phyloP scores from a whole-genome alignment of 2,888 invertebrate species.

The Dasysyrphus tricinctus region DNA sequence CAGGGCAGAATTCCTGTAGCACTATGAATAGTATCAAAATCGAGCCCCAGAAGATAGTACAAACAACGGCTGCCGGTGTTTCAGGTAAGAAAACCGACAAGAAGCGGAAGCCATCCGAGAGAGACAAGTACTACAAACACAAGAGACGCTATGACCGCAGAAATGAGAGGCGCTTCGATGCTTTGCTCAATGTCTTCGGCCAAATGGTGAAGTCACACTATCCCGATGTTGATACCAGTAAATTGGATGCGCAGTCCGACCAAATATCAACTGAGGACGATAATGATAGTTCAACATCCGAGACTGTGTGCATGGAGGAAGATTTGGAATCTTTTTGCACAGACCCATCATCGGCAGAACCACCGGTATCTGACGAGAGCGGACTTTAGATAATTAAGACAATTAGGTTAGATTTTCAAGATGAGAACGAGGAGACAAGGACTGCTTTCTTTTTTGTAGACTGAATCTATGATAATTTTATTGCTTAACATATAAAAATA shows the following conservation, averaged over 20 bases:
- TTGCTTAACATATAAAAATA: conserved; percentile 25
- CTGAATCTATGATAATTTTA: conserved; percentile 45
- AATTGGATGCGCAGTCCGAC: conserved; percentile 66
- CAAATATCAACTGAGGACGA: conserved; percentile 62
- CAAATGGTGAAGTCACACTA: conserved; percentile 78
- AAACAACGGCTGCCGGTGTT: background rate
- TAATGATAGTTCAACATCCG: conserved; percentile 42
- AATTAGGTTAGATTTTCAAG: background rate
- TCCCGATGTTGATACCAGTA: conserved; percentile 78
- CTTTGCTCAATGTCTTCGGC: conserved; percentile 78
- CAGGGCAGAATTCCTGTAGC: conserved; percentile 22
- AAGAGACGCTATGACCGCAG: conserved; percentile 80
- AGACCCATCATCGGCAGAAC: conserved; percentile 25
- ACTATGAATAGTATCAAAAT: conserved; percentile 51
- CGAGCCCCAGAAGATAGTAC: conserved; percentile 11
- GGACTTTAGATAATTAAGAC: conserved; percentile 20
- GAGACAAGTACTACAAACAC: conserved; percentile 80
- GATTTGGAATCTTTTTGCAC: conserved; percentile 48
- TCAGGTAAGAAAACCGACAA: conserved; percentile 35
- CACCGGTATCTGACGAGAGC: conserved; percentile 40
- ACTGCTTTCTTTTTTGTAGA: conserved; percentile 56
- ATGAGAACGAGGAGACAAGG: background rate
- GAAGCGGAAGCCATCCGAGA: conserved; percentile 70
- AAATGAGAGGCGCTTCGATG: conserved; percentile 80
- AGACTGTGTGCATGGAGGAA: conserved; percentile 38